A percentile compares a stretch with the other conserved stretches of the same genome.
Conservation (phyloP, 2,888 invertebrate species). For the Rhagonycha fulva region DNA sequence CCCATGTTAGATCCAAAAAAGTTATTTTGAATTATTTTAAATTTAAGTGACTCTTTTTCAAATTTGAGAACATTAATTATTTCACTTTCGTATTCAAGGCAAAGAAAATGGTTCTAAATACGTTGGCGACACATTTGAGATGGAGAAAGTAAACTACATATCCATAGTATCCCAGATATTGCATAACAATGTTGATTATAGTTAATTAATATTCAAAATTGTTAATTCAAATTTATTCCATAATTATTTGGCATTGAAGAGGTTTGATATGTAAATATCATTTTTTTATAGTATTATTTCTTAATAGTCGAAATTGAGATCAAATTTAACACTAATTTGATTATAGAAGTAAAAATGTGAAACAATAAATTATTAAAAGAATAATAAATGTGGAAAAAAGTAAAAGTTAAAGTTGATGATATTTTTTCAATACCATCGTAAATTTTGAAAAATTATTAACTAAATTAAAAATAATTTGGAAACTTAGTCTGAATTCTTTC, state of each 20-base stretch:
- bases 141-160: not conserved
- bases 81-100: not conserved
- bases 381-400: not conserved
- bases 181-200: not conserved
- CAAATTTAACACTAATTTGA: not conserved
- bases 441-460: not conserved
- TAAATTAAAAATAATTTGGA: not conserved
- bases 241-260: not conserved
- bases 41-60: not conserved
- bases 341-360: not conserved
- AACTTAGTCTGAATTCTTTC: not conserved
- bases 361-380: not conserved
- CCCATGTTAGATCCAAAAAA: not conserved
- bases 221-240: not conserved
- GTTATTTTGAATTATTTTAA: not conserved
- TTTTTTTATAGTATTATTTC: not conserved
- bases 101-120: not conserved
- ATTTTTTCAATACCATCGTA: not conserved
- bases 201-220: constrained; percentile 1
- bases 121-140: not conserved
- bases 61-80: not conserved
- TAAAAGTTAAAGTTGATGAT: not conserved
- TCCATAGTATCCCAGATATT: not conserved
- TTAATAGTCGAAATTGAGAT: not conserved
- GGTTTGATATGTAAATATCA: not conserved